Evolutionary conservation across 2,797 vertebrate species (phyloP).

Genomic region (Antrozous pallidus): DNA sequence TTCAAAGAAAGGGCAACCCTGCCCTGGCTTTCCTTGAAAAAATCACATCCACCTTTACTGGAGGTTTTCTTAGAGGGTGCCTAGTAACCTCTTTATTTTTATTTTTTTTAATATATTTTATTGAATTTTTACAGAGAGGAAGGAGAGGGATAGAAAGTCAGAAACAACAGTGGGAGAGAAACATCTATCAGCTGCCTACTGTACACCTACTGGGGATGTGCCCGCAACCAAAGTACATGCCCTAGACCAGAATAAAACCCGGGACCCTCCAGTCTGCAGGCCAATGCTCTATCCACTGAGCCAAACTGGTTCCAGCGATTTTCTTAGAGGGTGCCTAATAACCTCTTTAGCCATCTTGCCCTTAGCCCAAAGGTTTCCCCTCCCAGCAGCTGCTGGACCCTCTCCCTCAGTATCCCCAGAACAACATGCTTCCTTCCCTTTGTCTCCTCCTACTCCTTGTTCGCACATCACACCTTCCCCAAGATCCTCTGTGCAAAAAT

Average conservation of each 20-base stretch:
- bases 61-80: not conserved
- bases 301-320: too few relatives aligned
- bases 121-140: too few relatives aligned
- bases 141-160: too few relatives aligned
- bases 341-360: not conserved
- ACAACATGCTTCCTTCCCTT: not conserved
- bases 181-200: too few relatives aligned
- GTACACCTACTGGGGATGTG: too few relatives aligned
- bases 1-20: not conserved
- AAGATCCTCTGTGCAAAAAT: not conserved
- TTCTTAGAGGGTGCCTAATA: too few relatives aligned
- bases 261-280: too few relatives aligned
- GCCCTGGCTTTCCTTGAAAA: not conserved
- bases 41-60: not conserved
- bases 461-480: not conserved
- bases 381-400: not conserved
- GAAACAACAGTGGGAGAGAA: too few relatives aligned
- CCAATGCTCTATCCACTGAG: too few relatives aligned
- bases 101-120: too few relatives aligned
- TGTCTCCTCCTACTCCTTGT: fast-evolving
- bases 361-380: not conserved
- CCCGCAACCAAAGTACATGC: too few relatives aligned
- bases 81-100: not conserved
- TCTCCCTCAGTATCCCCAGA: not conserved
- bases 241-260: too few relatives aligned